Percentiles rank a stretch among this genome's conserved stretches.
These are phyloP conservation scores for Anoplopoma fimbria DNA, from an alignment of 2,113 vertebrate species.

Conservation along the genomic window DNA sequence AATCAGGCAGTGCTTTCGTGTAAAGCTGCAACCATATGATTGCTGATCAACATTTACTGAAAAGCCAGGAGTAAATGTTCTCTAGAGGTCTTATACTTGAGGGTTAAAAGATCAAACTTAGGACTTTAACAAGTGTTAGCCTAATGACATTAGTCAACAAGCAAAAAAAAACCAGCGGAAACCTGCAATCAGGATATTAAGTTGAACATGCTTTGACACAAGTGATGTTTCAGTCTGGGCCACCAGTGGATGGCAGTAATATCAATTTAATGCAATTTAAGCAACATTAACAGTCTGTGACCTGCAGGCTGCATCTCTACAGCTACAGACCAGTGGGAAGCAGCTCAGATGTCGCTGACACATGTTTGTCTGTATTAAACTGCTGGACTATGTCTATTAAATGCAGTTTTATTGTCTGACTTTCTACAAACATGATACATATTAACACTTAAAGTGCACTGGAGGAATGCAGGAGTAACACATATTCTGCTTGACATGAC, in stretches of 20 bases:
- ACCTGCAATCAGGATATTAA: neutral
- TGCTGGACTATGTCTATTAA: neutral
- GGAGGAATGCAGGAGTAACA: neutral
- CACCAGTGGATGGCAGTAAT: slow-evolving; percentile 18
- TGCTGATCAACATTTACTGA: no score
- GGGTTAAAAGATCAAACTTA: no score
- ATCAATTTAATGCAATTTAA: neutral
- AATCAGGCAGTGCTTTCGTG: no score
- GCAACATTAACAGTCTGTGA: neutral
- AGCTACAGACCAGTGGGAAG: neutral
- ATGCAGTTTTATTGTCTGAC: neutral
- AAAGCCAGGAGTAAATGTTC: no score
- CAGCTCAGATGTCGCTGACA: slow-evolving; percentile 13
- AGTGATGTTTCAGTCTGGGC: neutral
- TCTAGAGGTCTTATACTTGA: no score
- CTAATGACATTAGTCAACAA: neutral
- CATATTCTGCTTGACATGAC: neutral
- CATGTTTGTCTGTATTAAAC: neutral
- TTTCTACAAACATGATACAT: neutral
- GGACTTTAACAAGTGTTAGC: neutral
- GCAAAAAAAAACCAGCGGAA: neutral
- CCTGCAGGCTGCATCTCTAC: neutral
- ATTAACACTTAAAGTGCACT: neutral
- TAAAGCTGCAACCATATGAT: no score
- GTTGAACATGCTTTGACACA: neutral